phyloP scores from a whole-genome alignment of 2,888 invertebrate genomes.

The Octodonta nipae region DNA sequence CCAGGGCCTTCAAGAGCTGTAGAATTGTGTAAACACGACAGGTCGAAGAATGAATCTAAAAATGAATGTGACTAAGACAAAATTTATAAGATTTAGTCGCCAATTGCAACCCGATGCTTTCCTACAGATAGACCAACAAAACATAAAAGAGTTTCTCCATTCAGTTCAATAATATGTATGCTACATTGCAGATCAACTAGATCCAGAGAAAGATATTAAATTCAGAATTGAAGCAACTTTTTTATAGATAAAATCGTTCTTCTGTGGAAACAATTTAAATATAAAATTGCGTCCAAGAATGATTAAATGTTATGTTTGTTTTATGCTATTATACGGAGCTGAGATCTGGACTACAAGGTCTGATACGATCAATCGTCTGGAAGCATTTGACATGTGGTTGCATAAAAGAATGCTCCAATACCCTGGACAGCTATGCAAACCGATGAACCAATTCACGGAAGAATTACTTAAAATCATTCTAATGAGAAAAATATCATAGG shows the following conservation, averaged over 20 bases:
- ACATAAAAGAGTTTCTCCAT: too few species aligned
- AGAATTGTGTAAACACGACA: slow-evolving; percentile 1
- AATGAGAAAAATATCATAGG: too few species aligned
- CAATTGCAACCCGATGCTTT: too few species aligned
- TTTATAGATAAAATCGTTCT: neutral
- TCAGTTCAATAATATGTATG: too few species aligned
- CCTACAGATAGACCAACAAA: too few species aligned
- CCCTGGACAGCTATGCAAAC: too few species aligned
- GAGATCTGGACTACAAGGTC: neutral
- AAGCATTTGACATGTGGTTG: slow-evolving; percentile 1
- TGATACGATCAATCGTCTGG: slow-evolving; percentile 3
- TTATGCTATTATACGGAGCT: too few species aligned
- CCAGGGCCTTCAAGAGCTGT: slow-evolving; percentile 1
- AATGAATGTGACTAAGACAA: slow-evolving; percentile 1
- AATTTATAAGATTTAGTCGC: slow-evolving; percentile 1
- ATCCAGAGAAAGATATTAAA: slow-evolving; percentile 3
- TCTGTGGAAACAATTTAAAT: slow-evolving; percentile 1
- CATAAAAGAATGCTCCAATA: slow-evolving; percentile 2
- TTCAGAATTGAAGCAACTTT: slow-evolving; percentile 1
- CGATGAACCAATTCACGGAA: too few species aligned
- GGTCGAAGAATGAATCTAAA: neutral
- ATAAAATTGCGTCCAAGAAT: slow-evolving; percentile 3
- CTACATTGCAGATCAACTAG: too few species aligned
- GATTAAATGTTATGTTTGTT: slow-evolving; percentile 1
- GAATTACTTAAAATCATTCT: too few species aligned